These are phyloP conservation scores for Nudaria mundana DNA, from an alignment of 2,888 invertebrate species.

Conservation along the genomic window DNA sequence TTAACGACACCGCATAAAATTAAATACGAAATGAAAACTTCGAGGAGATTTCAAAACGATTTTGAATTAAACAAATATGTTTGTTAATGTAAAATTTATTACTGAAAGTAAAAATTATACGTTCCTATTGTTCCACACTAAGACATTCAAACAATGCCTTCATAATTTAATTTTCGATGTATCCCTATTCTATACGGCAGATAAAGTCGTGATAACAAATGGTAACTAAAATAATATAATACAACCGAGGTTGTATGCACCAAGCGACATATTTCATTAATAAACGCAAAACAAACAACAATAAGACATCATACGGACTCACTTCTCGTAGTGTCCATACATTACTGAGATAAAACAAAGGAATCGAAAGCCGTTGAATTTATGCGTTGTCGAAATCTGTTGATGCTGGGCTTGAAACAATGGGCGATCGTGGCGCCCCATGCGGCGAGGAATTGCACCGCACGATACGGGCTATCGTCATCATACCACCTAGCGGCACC, in stretches of 20 bases:
- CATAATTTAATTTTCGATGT: slow-evolving; percentile 79
- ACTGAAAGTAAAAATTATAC: slow-evolving; percentile 66
- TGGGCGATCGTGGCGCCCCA: slow-evolving; percentile 78
- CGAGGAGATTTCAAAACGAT: slow-evolving; percentile 32
- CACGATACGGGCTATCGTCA: slow-evolving; percentile 23
- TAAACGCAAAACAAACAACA: slow-evolving; percentile 75
- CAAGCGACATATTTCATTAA: slow-evolving; percentile 81
- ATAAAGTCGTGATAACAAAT: slow-evolving; percentile 81
- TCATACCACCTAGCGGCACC: slow-evolving; percentile 60
- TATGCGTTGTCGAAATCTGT: slow-evolving; percentile 75
- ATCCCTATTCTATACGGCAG: slow-evolving; percentile 69
- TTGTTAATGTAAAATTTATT: slow-evolving; percentile 74
- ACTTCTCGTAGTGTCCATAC: slow-evolving; percentile 79
- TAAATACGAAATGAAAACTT: slow-evolving; percentile 64
- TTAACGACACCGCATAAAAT: slow-evolving; percentile 71
- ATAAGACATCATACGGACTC: slow-evolving; percentile 76
- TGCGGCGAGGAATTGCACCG: slow-evolving; percentile 64
- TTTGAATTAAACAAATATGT: slow-evolving; percentile 35
- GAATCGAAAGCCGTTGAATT: slow-evolving; percentile 72
- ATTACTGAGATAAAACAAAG: slow-evolving; percentile 80
- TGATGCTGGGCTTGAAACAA: slow-evolving; percentile 69
- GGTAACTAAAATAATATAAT: slow-evolving; percentile 81
- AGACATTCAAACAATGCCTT: slow-evolving; percentile 73
- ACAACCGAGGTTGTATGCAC: slow-evolving; percentile 60
- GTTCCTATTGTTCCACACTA: slow-evolving; percentile 69